Conservation (phyloP, 2,888 invertebrate genomes). For the Serripes groenlandicus region DNA sequence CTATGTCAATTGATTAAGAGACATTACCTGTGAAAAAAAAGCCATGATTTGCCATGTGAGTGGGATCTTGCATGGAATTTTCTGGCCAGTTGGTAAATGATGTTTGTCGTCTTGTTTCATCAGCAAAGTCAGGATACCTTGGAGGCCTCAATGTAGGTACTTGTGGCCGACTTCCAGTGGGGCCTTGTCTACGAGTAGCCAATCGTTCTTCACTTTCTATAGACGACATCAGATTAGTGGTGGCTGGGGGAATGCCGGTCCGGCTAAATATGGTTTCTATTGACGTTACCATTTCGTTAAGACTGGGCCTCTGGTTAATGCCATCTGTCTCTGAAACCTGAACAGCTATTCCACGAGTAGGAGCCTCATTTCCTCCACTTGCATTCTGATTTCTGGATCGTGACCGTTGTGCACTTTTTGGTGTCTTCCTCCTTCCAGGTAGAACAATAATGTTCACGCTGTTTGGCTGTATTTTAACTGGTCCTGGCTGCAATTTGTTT, state of each 20-base stretch:
- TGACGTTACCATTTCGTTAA: slow-evolving; percentile 30
- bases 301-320: slow-evolving; percentile 12
- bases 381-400: background rate
- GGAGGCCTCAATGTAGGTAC: slow-evolving; percentile 19
- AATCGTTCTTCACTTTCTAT: slow-evolving; percentile 23
- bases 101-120: slow-evolving; percentile 22
- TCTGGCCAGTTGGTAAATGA: slow-evolving; percentile 54
- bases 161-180: background rate
- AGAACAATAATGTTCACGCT: too few species aligned
- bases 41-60: slow-evolving; percentile 51
- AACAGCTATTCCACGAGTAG: background rate
- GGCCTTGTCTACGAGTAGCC: slow-evolving; percentile 9
- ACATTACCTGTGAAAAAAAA: slow-evolving; percentile 63
- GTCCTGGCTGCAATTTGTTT: too few species aligned
- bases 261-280: slow-evolving; percentile 13
- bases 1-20: too few species aligned
- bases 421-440: background rate
- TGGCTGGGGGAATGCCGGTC: background rate
- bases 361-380: background rate
- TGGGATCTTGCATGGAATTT: slow-evolving; percentile 40
- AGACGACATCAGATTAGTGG: slow-evolving; percentile 23
- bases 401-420: background rate
- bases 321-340: slow-evolving; percentile 25
- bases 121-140: slow-evolving; percentile 42
- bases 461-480: too few species aligned